phyloP scores from a whole-genome alignment of 2,113 vertebrate species.

The Elanoides forficatus region DNA sequence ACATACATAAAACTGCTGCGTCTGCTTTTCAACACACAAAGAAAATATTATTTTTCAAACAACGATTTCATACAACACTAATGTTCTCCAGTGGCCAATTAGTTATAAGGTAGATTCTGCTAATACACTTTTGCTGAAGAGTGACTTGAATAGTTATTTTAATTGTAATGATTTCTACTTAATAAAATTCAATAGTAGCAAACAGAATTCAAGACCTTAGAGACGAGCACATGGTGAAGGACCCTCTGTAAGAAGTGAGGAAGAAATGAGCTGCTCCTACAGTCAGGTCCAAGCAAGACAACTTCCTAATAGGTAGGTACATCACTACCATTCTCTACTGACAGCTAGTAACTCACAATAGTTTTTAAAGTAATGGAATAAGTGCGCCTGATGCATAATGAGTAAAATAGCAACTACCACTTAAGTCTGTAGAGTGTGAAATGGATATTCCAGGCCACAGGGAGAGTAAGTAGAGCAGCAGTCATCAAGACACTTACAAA shows the following conservation, averaged over 20 bases:
- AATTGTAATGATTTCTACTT: not conserved
- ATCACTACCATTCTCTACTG: not conserved
- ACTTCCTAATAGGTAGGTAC: not conserved
- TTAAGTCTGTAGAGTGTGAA: not conserved
- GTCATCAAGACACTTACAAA: not conserved
- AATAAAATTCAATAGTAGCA: not conserved
- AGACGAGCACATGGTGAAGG: not conserved
- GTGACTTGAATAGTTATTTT: not conserved
- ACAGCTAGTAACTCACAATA: not conserved
- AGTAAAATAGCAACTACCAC: not conserved
- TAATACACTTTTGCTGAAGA: not conserved
- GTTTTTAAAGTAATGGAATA: not conserved
- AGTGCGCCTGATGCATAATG: not conserved
- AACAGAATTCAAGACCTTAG: not conserved
- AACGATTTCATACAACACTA: not conserved
- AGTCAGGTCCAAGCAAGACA: not conserved
- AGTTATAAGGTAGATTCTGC: not conserved
- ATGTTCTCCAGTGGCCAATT: conserved; percentile 7
- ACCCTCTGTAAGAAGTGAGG: not conserved
- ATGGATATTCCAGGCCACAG: not conserved
- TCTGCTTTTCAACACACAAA: not conserved
- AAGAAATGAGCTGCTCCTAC: not conserved
- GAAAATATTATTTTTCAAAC: not conserved
- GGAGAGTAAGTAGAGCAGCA: not conserved
- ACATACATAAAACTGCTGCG: not conserved